phyloP scores from a whole-genome alignment of 1,140 invertebrate genomes.

The Subanguina moxae region DNA sequence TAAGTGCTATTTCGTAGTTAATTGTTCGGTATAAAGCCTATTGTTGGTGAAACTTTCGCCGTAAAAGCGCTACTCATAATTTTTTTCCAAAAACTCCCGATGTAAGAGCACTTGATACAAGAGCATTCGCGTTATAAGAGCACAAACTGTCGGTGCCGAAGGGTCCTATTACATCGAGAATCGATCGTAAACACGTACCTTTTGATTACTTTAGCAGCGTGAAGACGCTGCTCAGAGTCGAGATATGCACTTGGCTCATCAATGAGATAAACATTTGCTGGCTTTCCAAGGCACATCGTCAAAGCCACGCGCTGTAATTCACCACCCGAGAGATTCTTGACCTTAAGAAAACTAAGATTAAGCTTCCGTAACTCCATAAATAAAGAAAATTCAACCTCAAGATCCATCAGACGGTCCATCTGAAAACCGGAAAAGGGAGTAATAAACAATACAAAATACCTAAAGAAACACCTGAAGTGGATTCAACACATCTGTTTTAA shows the following conservation, averaged over 20 bases:
- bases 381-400: constrained; percentile 68
- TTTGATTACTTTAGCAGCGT: constrained; percentile 98
- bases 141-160: too few relatives aligned
- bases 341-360: constrained; percentile 58
- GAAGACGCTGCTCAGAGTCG: constrained; percentile 98
- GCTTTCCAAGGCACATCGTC: constrained; percentile 91
- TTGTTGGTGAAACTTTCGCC: too few relatives aligned
- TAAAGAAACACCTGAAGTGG: constrained; percentile 69
- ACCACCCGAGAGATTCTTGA: constrained; percentile 96
- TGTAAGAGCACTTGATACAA: too few relatives aligned
- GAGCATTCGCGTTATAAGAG: too few relatives aligned
- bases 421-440: constrained; percentile 61
- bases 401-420: constrained; percentile 96
- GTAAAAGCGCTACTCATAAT: too few relatives aligned
- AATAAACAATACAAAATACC: too few relatives aligned
- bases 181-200: constrained; percentile 67
- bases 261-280: constrained; percentile 96
- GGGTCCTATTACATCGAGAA: too few relatives aligned
- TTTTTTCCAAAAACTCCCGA: too few relatives aligned
- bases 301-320: constrained; percentile 95
- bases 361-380: background rate
- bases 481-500: constrained; percentile 98
- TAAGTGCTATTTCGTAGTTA: too few relatives aligned
- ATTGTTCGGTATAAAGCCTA: too few relatives aligned
- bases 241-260: constrained; percentile 98